Conservation (phyloP, 2,888 invertebrate genomes). For the Lasioglossum lativentre region DNA sequence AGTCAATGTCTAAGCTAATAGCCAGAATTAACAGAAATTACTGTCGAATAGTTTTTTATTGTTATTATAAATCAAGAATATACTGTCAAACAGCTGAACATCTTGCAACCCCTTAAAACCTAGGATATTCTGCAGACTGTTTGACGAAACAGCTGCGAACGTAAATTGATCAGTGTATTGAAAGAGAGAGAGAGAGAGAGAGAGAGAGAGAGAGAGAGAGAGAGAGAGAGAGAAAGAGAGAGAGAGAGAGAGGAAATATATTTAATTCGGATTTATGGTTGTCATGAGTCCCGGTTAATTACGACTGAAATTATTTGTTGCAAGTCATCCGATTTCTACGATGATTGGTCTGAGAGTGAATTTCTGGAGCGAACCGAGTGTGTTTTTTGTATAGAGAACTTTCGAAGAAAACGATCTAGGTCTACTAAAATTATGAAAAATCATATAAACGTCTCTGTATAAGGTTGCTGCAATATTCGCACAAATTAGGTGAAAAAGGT, state of each 20-base stretch:
- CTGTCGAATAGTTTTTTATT: not conserved
- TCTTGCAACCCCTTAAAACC: not conserved
- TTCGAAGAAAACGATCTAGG: not conserved
- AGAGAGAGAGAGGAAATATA: not conserved
- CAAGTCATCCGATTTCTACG: constrained; percentile 15
- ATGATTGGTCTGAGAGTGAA: constrained; percentile 38
- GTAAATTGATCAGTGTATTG: not conserved
- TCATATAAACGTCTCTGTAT: not conserved
- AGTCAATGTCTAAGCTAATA: not conserved
- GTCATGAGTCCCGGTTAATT: not conserved
- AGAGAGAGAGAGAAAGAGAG: too few relatives aligned
- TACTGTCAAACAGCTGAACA: too few relatives aligned
- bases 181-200: too few relatives aligned
- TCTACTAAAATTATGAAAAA: not conserved
- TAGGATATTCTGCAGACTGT: not conserved
- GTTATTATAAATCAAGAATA: too few relatives aligned
- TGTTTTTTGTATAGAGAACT: not conserved
- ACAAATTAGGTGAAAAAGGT: constrained; percentile 18
- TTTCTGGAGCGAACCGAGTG: constrained; percentile 28
- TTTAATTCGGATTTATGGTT: constrained; percentile 10
- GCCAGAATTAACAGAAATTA: not conserved
- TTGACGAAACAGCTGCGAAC: constrained; percentile 11
- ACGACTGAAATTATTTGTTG: not conserved
- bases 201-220: too few relatives aligned
- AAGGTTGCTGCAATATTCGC: constrained; percentile 13